Evolutionary conservation across 2,888 invertebrate species (phyloP), one percentile per base, ranked within the genome.

Genomic region (Oscheius myriophilus): DNA sequence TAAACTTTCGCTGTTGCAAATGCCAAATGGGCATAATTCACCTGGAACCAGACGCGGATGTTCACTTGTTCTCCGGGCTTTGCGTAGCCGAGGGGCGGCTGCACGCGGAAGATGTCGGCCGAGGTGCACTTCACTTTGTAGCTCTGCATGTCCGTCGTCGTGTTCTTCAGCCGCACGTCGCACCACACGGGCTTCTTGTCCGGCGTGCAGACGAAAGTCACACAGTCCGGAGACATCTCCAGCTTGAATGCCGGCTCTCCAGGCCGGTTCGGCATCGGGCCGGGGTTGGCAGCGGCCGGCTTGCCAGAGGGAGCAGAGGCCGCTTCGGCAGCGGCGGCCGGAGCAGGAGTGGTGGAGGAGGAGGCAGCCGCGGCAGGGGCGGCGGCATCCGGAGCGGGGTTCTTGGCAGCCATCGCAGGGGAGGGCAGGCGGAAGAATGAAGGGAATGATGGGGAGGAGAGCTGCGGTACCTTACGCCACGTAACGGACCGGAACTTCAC

Each of bases 91-190:
- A 82, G 70, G 11, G 81, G 80, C 25, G 80, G 80, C 26, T 80
- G 79, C 21, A 80, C 81, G 39, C 82, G 82, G 67, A 82, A 82
- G 67, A 80, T 73, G 7, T 79, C 78, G 63, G 78, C 80, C 67
- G 76, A 76, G 21, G 82, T 82, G 70, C 79, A 79, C 52, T 80
- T 82, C 39, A 81, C 77, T 66, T 82, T 82, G 70, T 69, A 82
- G 26, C 69, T 72, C 6, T 71, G 71, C 42, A 73, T 72, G 9
- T 76, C 73, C 51, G 71, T 72, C 43, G 65, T 45, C 12, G 72
- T 71, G 68, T 82, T 82, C 12, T 69, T 75, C 23, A 82, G 64
- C n/a, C 39, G 73, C 70, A 77, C 23, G 18, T 72, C 65, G 14
- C 67, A 45, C 1, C 25, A 43, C 12, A 46, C 55, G 42, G 73